Evolutionary conservation across 2,113 vertebrate species (phyloP), one percentile per base, ranked within the genome.

Genomic region (Hemibagrus wyckioides): DNA sequence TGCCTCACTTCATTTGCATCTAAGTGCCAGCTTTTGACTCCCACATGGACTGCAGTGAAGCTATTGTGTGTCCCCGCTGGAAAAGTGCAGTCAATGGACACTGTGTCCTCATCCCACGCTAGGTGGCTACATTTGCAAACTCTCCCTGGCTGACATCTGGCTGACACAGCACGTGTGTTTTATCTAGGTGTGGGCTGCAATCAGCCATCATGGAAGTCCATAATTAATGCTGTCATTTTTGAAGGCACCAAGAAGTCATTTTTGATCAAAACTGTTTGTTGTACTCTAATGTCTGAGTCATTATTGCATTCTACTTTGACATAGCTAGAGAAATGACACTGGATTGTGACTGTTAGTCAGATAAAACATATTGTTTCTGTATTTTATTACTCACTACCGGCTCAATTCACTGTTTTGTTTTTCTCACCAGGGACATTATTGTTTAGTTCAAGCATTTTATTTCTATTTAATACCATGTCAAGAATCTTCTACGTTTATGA

Each of bases 1-100:
- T 61, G 11, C 36, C n/a, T 59, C 57, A 52, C 50, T 85, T 65
- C 69, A 88, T 93, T 94, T 91, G 76, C 88, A 90, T 92, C 50
- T 48, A n/a, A 84, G 44, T 57, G 82, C 25, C 33, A 84, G 85
- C 36, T 69, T 93, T 91, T 92, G 87, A 87, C 65, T 91, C 86
- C 92, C 89, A 84, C 83, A 63, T 25, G 86, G 82, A 67, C 57
- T 84, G 83, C 86, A 85, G 83, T 44, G 54, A 52, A 85, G 33
- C 76, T 52, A 41, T 63, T 76, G 85, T 57, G 59, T 23, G 39
- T 57, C 50, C 30, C 73, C 73, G 57, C 54, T 84, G 88, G 75
- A 88, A 87, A 89, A 76, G 90, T 76, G 85, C 87, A 85, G 89
- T 89, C 39, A 90, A 61, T 83, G 75, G 81, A 79, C 85, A 88